These are phyloP conservation scores for Tringa solitaria DNA, from an alignment of 2,113 vertebrate genomes.

Conservation along the genomic window DNA sequence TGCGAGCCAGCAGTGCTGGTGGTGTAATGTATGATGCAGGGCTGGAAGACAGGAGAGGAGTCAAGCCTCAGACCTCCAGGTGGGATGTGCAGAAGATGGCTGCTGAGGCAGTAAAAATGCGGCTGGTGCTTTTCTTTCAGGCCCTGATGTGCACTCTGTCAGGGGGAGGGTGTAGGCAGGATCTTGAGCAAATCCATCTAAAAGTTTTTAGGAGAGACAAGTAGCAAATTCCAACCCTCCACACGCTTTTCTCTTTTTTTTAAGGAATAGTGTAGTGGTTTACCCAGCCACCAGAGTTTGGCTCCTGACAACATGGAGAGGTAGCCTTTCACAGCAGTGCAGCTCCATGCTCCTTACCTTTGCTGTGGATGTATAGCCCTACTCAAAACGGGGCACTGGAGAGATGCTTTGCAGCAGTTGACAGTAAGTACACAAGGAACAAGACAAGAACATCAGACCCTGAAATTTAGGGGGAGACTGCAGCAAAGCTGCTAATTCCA, in stretches of 20 bases:
- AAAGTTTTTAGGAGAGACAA: neutral
- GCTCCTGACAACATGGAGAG: accelerated
- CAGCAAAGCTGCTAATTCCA: neutral
- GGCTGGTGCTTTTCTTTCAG: neutral
- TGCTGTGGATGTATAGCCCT: neutral
- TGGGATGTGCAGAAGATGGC: neutral
- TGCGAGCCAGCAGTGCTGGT: accelerated
- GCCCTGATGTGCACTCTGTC: accelerated
- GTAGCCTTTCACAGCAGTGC: neutral
- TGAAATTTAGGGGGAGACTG: neutral
- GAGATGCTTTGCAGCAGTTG: neutral
- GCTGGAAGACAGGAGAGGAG: neutral
- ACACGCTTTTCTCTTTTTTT: neutral
- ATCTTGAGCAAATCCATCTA: neutral
- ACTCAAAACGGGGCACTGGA: neutral
- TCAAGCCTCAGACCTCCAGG: neutral
- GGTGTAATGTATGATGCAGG: accelerated
- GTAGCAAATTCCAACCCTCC: neutral
- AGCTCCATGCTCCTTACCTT: neutral
- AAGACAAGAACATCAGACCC: neutral
- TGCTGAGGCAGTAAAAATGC: neutral
- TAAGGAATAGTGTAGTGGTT: neutral
- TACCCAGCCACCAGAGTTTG: neutral
- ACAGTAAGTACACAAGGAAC: neutral
- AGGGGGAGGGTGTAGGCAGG: neutral